Conservation (phyloP, 1,140 invertebrate species). For the Arctopsyche grandis region DNA sequence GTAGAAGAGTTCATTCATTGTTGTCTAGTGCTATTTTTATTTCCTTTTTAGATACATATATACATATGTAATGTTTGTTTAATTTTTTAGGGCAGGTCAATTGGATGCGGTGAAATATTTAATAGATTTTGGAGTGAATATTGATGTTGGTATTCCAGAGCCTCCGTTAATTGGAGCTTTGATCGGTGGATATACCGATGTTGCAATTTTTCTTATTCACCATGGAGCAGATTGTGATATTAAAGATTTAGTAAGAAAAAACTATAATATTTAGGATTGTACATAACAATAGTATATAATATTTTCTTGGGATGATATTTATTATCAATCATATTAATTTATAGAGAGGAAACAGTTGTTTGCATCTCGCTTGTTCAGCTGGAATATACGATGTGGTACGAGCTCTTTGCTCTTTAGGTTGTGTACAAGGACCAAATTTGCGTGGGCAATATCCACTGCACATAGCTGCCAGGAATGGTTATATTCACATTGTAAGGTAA, state of each 20-base stretch:
- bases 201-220: conserved; percentile 73
- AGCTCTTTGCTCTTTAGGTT: conserved; percentile 79
- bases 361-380: conserved; percentile 78
- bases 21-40: too few species aligned
- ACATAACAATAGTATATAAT: conserved; percentile 15
- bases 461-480: conserved; percentile 77
- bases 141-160: conserved; percentile 66
- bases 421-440: conserved; percentile 77
- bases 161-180: conserved; percentile 74
- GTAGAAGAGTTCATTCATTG: too few species aligned
- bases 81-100: conserved; percentile 46
- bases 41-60: not conserved
- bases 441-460: conserved; percentile 79
- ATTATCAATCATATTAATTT: conserved; percentile 52
- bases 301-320: conserved; percentile 12
- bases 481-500: conserved; percentile 77
- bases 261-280: conserved; percentile 21
- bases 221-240: conserved; percentile 78
- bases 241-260: conserved; percentile 70
- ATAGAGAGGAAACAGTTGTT: conserved; percentile 78
- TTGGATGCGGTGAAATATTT: conserved; percentile 60
- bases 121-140: conserved; percentile 70
- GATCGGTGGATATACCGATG: conserved; percentile 67
- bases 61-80: not conserved
- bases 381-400: conserved; percentile 77